Evolutionary conservation across 1,140 invertebrate species (phyloP), one percentile per base, ranked within the genome.

Genomic region (Batillaria attramentaria): DNA sequence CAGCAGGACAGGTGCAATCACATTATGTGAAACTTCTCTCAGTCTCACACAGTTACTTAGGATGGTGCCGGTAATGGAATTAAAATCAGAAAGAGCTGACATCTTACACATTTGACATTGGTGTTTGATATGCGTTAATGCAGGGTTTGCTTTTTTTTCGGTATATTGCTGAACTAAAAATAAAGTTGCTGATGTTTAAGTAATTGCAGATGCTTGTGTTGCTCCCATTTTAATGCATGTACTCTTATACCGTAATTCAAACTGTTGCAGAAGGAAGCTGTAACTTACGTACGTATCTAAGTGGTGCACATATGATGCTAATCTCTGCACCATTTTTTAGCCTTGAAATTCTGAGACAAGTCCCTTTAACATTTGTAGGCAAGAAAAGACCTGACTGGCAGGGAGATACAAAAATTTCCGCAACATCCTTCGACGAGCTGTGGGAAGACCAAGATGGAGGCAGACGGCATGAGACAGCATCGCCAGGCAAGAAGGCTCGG

Each of bases 351-450:
- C 50, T 54, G 18, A 70, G 8, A 70, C 10, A 35, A 41, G 39
- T 43, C n/a, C 28, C 18, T 43, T 0, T 16, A 42, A 70, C 28
- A 6, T 18, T 33, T 60, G 13, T 50, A 75, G 73, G 54, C 60
- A 80, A 80, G 39, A 70, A 80, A 43, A 82, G 80, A 42, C 77
- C 81, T 8, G 79, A 81, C 0, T 88, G 88, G 88, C 85, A 85
- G 41, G 24, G 82, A n/a, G 87, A 88, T 68, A 87, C 77, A 3
- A 89, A 86, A 66, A 79, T 85, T 3, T 78, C 77, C 42, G 50
- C 82, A 13, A 82, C 84, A 6, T 82, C 81, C 13, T 88, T 89
- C 84, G 88, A 89, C 81, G 87, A 88, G 16, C 54, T 89, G 28
- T 87, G 82, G 78, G 82, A 86, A 65, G 84, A 85, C 10, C 54